Evolutionary conservation across 1,140 invertebrate genomes (phyloP).

Genomic region (Pantala flavescens): DNA sequence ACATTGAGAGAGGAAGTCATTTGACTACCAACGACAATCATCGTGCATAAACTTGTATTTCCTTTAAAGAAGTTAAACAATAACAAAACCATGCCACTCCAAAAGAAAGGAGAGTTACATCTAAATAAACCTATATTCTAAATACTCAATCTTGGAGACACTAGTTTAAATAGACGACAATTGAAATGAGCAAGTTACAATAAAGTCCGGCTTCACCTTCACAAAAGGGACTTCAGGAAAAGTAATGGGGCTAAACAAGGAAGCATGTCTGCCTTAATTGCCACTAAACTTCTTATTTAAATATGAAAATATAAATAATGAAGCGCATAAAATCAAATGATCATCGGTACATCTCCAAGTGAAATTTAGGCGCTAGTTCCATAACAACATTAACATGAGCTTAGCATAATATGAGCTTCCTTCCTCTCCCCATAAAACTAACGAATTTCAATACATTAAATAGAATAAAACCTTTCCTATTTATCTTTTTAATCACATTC

Average conservation of each 20-base stretch:
- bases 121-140: background rate
- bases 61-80: background rate
- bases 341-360: too few species aligned
- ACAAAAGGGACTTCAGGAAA: background rate
- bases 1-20: background rate
- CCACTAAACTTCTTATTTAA: too few species aligned
- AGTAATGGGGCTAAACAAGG: slow-evolving; percentile 3
- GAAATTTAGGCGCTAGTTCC: too few species aligned
- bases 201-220: background rate
- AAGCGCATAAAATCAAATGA: too few species aligned
- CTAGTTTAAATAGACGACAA: background rate
- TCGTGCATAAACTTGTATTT: background rate
- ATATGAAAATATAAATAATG: too few species aligned
- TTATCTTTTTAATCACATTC: background rate
- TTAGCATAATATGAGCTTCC: background rate
- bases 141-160: background rate
- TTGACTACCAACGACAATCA: background rate
- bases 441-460: background rate
- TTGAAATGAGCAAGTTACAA: background rate
- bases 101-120: background rate
- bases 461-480: slow-evolving; percentile 7
- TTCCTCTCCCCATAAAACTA: slow-evolving; percentile 5
- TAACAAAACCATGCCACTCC: background rate
- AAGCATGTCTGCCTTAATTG: background rate
- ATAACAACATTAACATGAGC: too few species aligned